Evolutionary conservation across 2,888 invertebrate genomes (phyloP).

Genomic region (Labia minor): DNA sequence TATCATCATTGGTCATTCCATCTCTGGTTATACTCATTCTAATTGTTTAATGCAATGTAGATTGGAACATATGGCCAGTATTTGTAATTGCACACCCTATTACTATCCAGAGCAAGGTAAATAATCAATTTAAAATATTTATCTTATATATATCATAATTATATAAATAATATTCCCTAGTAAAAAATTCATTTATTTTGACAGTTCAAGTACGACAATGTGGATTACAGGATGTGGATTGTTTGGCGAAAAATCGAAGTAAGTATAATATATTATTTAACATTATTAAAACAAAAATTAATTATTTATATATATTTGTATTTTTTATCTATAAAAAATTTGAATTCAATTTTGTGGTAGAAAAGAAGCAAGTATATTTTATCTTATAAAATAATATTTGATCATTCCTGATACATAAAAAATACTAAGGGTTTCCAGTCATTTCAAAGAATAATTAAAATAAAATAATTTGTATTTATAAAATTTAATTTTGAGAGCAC

Average conservation of each 20-base stretch:
- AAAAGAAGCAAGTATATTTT: too few species aligned
- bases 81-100: slow-evolving; percentile 26
- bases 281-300: not conserved
- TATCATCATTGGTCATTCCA: not conserved
- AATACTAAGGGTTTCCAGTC: too few species aligned
- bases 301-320: too few species aligned
- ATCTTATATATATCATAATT: not conserved
- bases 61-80: slow-evolving; percentile 22
- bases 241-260: slow-evolving; percentile 24
- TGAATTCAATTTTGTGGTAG: too few species aligned
- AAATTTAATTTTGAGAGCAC: too few species aligned
- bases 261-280: slow-evolving; percentile 18
- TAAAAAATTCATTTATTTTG: not conserved
- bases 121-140: not conserved
- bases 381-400: too few species aligned
- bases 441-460: too few species aligned
- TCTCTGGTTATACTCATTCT: slow-evolving; percentile 21
- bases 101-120: slow-evolving; percentile 23
- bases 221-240: slow-evolving; percentile 24
- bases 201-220: slow-evolving; percentile 19
- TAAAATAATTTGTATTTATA: too few species aligned
- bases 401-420: too few species aligned
- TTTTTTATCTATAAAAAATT: too few species aligned
- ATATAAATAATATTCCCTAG: not conserved
- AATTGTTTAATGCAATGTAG: slow-evolving; percentile 25